phyloP scores from a whole-genome alignment of 2,888 invertebrate species.

The Heteropelma amictum region DNA sequence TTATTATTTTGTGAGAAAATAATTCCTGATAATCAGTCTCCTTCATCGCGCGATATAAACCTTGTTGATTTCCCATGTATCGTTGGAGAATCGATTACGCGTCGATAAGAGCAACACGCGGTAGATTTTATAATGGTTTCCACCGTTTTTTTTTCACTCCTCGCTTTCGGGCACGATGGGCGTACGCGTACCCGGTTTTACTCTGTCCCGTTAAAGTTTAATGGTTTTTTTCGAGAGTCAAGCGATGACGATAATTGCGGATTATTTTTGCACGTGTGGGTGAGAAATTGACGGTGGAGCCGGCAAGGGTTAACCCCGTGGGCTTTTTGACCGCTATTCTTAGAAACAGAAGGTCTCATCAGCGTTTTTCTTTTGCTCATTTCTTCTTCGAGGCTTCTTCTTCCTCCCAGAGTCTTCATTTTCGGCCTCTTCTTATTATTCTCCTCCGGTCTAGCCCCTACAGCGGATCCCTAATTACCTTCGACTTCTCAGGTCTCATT shows the following conservation, averaged over 20 bases:
- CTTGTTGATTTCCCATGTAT: background rate
- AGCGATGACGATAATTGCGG: conserved; percentile 54
- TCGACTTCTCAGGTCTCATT: conserved; percentile 47
- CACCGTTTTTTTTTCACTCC: background rate
- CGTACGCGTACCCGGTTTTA: conserved; percentile 10
- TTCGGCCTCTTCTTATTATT: conserved; percentile 4
- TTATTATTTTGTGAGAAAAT: no score
- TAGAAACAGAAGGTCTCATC: conserved; percentile 62
- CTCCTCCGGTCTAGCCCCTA: conserved; percentile 53
- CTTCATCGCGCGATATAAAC: no score
- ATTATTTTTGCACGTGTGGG: conserved; percentile 58
- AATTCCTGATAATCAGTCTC: no score
- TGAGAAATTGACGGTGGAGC: conserved; percentile 45
- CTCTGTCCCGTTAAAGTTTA: conserved; percentile 47
- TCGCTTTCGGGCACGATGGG: background rate
- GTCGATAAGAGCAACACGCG: no score
- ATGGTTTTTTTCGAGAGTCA: conserved; percentile 42
- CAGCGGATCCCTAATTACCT: conserved; percentile 68
- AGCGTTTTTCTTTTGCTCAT: conserved; percentile 13
- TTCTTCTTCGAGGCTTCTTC: conserved; percentile 36
- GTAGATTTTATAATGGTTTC: background rate
- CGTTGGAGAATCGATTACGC: background rate
- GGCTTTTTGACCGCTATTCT: conserved; percentile 70
- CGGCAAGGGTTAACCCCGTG: conserved; percentile 64
- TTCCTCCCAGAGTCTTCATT: background rate